Conservation (phyloP, 2,888 invertebrate species). For the Cryptosula pallasiana region DNA sequence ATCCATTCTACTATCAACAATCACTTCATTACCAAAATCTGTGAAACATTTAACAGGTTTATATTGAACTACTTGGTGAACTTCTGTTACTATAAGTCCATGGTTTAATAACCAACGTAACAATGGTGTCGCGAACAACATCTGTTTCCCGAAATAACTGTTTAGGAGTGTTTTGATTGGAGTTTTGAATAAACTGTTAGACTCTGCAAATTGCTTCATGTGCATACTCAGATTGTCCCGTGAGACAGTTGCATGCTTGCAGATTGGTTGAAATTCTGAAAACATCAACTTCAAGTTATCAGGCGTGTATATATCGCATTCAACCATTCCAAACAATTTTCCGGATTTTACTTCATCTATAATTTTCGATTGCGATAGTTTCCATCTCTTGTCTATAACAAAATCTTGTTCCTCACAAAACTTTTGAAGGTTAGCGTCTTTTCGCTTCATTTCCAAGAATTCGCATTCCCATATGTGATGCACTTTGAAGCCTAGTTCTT, state of each 20-base stretch:
- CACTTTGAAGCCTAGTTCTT: neutral
- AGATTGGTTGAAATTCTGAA: slow-evolving; percentile 1
- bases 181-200: slow-evolving; percentile 12
- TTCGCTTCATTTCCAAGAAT: neutral
- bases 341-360: slow-evolving; percentile 8
- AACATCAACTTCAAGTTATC: neutral
- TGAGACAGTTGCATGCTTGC: neutral
- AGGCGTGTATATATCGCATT: slow-evolving; percentile 21
- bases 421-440: neutral
- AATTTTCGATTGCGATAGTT: neutral
- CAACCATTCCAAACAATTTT: slow-evolving; percentile 23
- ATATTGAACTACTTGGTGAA: slow-evolving; percentile 26
- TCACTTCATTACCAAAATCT: slow-evolving; percentile 16
- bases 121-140: slow-evolving; percentile 24
- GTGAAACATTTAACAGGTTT: slow-evolving; percentile 12
- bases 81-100: slow-evolving; percentile 1
- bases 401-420: neutral
- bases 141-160: slow-evolving; percentile 19
- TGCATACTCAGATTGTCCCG: slow-evolving; percentile 21
- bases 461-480: slow-evolving; percentile 20
- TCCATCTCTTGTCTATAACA: neutral
- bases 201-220: slow-evolving; percentile 5
- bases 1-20: slow-evolving; percentile 5
- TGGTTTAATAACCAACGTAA: slow-evolving; percentile 23
- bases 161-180: slow-evolving; percentile 6